A percentile compares a stretch with the other conserved stretches of the same genome.
These are phyloP conservation scores for Lasioglossum zephyrum DNA, from an alignment of 2,888 invertebrate species.

Conservation along the genomic window DNA sequence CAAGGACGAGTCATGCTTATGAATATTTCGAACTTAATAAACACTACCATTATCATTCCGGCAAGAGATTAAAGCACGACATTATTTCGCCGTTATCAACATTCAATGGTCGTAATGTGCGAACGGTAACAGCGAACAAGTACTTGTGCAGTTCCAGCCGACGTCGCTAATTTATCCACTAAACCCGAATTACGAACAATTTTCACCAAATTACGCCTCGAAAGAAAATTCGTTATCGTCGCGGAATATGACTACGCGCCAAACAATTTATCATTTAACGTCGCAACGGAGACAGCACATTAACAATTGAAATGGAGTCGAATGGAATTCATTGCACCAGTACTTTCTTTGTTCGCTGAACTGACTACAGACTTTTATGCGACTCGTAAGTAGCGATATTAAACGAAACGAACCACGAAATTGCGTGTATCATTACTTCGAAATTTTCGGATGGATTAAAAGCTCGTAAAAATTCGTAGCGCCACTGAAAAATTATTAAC, in stretches of 20 bases:
- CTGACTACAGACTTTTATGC: background rate
- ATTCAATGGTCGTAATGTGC: background rate
- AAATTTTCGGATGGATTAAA: background rate
- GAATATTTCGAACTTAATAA: background rate
- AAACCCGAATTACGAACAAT: background rate
- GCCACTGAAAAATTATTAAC: no score
- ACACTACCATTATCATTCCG: background rate
- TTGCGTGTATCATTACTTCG: background rate
- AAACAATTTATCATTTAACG: background rate
- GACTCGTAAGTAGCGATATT: background rate
- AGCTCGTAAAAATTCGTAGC: background rate
- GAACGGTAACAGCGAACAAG: background rate
- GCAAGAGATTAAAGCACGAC: background rate
- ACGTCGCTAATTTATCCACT: background rate
- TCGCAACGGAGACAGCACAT: background rate
- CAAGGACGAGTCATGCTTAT: background rate
- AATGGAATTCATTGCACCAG: background rate
- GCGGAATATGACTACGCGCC: background rate
- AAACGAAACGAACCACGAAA: background rate
- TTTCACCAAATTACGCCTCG: background rate
- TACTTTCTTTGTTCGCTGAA: background rate
- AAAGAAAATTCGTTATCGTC: background rate
- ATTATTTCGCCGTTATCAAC: background rate
- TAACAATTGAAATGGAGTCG: background rate
- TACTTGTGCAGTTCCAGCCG: background rate